Conservation (phyloP, 1,140 invertebrate genomes). For the Cydia fagiglandana region DNA sequence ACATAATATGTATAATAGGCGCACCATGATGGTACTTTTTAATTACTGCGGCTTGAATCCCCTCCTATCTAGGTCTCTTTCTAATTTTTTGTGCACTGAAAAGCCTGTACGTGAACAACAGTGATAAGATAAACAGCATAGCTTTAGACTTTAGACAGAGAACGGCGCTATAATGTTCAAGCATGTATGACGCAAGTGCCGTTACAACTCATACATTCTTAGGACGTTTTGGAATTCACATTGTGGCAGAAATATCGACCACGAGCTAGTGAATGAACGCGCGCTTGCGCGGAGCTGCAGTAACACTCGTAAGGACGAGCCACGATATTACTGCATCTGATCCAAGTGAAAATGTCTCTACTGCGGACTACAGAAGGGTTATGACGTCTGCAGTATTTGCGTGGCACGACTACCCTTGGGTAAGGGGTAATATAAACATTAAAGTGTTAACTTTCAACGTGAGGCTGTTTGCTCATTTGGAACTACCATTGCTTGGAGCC, state of each 20-base stretch:
- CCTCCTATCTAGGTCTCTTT: not conserved
- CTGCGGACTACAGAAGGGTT: not conserved
- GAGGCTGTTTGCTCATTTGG: not conserved
- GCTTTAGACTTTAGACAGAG: slow-evolving; percentile 7
- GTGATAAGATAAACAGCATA: slow-evolving; percentile 6
- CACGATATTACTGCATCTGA: not conserved
- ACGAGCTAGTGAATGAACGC: slow-evolving; percentile 26
- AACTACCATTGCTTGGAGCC: not conserved
- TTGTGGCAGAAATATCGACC: slow-evolving; percentile 17
- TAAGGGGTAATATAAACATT: not conserved
- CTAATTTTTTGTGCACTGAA: not conserved
- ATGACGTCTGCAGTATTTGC: not conserved
- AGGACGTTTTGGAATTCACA: not conserved
- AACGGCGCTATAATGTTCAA: not conserved
- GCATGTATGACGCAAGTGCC: not conserved
- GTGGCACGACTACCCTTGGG: not conserved
- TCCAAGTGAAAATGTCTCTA: not conserved
- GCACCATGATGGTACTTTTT: not conserved
- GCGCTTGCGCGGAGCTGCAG: slow-evolving; percentile 23
- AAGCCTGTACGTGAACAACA: not conserved
- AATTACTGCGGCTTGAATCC: not conserved
- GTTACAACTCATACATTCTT: not conserved
- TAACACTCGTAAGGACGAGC: slow-evolving; percentile 3
- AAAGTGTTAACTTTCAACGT: slow-evolving; percentile 4
- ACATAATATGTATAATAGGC: too few species aligned